Conservation (phyloP, 2,113 vertebrate genomes). For the Mungos mungo region DNA sequence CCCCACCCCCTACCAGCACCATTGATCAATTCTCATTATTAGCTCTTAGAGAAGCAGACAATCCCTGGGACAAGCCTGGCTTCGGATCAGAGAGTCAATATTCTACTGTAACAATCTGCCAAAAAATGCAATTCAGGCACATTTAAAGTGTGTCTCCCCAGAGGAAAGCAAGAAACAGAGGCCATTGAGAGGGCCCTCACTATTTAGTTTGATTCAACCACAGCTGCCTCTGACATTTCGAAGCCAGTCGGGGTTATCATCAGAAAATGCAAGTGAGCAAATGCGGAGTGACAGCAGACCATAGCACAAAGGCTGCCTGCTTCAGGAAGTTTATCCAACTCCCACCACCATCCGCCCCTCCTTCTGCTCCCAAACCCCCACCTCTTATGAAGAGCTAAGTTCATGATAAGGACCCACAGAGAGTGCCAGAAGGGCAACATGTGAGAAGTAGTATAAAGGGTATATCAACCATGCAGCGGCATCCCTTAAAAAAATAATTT, state of each 20-base stretch:
- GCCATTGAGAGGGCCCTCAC: neutral
- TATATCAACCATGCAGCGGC: neutral
- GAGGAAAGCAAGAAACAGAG: constrained; percentile 57
- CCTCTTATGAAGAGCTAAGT: neutral
- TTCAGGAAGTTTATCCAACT: neutral
- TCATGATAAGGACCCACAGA: neutral
- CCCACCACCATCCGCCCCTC: neutral
- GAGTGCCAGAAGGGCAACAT: neutral
- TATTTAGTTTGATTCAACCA: constrained; percentile 39
- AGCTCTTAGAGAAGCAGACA: constrained; percentile 77
- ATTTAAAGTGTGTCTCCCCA: constrained; percentile 68
- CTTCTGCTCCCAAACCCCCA: no score
- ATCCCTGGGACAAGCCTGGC: constrained; percentile 72
- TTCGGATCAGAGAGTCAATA: constrained; percentile 79
- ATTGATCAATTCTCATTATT: constrained; percentile 79
- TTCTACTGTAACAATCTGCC: constrained; percentile 75
- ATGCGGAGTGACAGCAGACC: constrained; percentile 58
- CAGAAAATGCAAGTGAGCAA: constrained; percentile 55
- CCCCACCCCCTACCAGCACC: neutral
- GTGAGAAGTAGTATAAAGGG: neutral
- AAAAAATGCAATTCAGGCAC: constrained; percentile 69
- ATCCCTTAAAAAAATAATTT: neutral
- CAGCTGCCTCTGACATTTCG: constrained; percentile 72
- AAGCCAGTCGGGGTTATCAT: constrained; percentile 45
- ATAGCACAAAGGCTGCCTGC: neutral